Evolutionary conservation across 2,888 invertebrate genomes (phyloP), one percentile per base, ranked within the genome.

Genomic region (Pseudococcus jackbeardsleyi): DNA sequence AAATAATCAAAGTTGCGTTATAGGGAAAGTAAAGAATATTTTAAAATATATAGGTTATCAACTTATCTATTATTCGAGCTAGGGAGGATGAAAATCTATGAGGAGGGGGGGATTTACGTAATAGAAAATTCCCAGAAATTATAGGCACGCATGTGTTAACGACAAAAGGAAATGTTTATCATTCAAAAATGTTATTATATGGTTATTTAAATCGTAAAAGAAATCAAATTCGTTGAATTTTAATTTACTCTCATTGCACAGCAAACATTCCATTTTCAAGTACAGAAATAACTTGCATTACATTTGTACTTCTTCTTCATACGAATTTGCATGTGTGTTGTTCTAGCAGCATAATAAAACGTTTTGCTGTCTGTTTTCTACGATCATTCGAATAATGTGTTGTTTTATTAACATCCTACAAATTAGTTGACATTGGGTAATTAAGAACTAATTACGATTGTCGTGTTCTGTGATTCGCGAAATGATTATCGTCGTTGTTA

Each of bases 141-240:
- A 59, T 59, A 59, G 59, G 59, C 59, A 59, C 9, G 59, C 59
- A 59, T 59, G 19, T 59, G 59, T 59, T 59, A 59, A 59, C 59
- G 7, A 19, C 59, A 19, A 59, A 59, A 59, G 59, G 59, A 59
- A 59, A 59, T 59, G 59, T 59, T 59, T 59, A 59, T 59, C 59
- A 59, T 59, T 59, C 59, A 19, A 59, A 59, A 59, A 19, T 59
- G 59, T 59, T 59, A 19, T 59, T 59, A 59, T 33, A 33, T 33
- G 26, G 26, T 33, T 33, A 33, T 33, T 59, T 59, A 59, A 59
- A 59, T 59, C 59, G 59, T 59, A 59, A 59, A 59, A 59, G 59
- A 59, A 59, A 59, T 59, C 59, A 59, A 59, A 59, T 59, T 59
- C 59, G 19, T n/a, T 59, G 59, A 59, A 59, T 59, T 59, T 59